Conservation (phyloP, 2,888 invertebrate species). For the Lycophotia porphyrea region DNA sequence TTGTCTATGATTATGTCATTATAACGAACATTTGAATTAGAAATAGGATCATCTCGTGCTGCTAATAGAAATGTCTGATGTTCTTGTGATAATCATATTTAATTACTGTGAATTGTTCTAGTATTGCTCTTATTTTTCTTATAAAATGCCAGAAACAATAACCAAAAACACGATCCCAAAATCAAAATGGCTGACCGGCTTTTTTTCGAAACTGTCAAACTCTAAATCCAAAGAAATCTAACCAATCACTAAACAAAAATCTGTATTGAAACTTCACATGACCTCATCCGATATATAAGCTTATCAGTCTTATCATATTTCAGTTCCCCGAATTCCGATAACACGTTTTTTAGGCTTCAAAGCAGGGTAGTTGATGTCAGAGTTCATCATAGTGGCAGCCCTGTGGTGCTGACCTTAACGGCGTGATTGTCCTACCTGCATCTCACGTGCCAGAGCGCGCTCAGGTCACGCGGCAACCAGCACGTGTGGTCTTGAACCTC, state of each 20-base stretch:
- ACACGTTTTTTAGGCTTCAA: not conserved
- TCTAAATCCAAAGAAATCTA: slow-evolving; percentile 34
- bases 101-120: slow-evolving; percentile 9
- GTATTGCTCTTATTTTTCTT: not conserved
- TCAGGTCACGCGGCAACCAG: slow-evolving; percentile 83
- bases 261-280: slow-evolving; percentile 33
- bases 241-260: slow-evolving; percentile 7
- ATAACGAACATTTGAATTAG: slow-evolving; percentile 53
- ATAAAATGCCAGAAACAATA: not conserved
- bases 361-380: slow-evolving; percentile 32
- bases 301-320: slow-evolving; percentile 55
- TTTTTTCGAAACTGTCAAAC: not conserved
- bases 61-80: slow-evolving; percentile 20
- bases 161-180: not conserved
- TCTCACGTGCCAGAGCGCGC: slow-evolving; percentile 76
- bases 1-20: slow-evolving; percentile 62
- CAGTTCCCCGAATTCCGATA: slow-evolving; percentile 39
- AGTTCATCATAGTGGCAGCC: slow-evolving; percentile 57
- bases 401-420: slow-evolving; percentile 71
- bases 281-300: slow-evolving; percentile 26
- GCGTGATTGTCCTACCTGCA: slow-evolving; percentile 75
- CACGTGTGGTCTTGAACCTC: slow-evolving; percentile 88
- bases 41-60: slow-evolving; percentile 51
- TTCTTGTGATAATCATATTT: slow-evolving; percentile 1
- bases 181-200: not conserved